Conservation (phyloP, 1,140 invertebrate genomes). For the Lepidotrigona ventralis region DNA sequence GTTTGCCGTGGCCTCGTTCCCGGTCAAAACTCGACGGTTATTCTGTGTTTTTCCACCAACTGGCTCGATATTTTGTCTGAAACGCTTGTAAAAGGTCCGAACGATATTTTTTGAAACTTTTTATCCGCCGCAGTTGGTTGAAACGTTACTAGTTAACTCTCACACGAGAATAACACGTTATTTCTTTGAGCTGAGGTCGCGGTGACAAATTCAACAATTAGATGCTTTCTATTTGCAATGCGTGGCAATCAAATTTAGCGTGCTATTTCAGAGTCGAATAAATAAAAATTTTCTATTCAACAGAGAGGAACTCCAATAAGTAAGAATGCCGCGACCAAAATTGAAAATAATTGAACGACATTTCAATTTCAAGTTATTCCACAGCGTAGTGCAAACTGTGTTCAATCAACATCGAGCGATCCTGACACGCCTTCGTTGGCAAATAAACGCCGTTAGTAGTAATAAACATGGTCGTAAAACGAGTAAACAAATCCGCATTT, state of each 20-base stretch:
- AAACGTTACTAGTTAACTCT: not conserved
- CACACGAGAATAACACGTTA: too few relatives aligned
- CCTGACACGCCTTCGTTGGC: not conserved
- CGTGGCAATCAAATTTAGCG: too few relatives aligned
- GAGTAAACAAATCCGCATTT: not conserved
- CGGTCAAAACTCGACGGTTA: constrained; percentile 14
- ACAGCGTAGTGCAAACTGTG: not conserved
- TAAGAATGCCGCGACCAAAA: not conserved
- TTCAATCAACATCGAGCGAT: not conserved
- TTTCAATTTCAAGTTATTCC: not conserved
- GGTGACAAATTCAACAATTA: not conserved
- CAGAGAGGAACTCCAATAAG: too few relatives aligned
- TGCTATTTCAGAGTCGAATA: not conserved
- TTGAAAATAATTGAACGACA: not conserved
- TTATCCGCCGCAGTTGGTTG: not conserved
- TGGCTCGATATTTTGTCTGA: too few relatives aligned
- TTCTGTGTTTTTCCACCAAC: not conserved
- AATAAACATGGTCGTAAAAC: not conserved
- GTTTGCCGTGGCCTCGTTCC: constrained; percentile 6
- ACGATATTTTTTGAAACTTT: not conserved
- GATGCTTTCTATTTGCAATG: too few relatives aligned
- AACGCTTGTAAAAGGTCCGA: too few relatives aligned
- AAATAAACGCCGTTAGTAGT: not conserved
- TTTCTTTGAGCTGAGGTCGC: not conserved
- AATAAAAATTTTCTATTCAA: not conserved